phyloP scores from a whole-genome alignment of 2,888 invertebrate species.

The Noctua janthe region DNA sequence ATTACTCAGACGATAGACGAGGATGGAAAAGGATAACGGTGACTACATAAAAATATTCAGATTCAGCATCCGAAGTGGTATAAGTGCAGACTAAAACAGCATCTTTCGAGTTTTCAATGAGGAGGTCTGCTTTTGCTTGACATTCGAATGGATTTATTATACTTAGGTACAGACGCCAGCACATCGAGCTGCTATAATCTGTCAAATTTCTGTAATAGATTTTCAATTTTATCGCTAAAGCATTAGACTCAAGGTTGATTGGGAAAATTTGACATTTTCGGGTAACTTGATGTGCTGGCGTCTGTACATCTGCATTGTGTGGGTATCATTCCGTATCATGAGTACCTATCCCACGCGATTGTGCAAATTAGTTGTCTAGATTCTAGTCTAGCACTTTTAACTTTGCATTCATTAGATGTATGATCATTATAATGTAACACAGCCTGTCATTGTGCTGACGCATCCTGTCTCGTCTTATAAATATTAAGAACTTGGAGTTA shows the following conservation, averaged over 20 bases:
- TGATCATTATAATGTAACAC: constrained; percentile 23
- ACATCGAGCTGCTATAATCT: too few relatives aligned
- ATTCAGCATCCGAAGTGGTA: background rate
- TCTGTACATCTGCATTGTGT: background rate
- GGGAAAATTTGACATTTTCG: too few relatives aligned
- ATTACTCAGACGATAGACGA: background rate
- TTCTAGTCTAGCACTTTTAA: constrained; percentile 8
- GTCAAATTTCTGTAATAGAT: too few relatives aligned
- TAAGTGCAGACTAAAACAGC: background rate
- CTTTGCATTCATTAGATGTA: constrained; percentile 2
- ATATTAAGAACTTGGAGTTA: constrained; percentile 30
- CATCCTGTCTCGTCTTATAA: constrained; percentile 23
- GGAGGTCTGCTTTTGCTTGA: background rate
- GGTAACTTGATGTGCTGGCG: too few relatives aligned
- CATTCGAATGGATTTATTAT: background rate
- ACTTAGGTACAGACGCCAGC: too few relatives aligned
- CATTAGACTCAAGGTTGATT: too few relatives aligned
- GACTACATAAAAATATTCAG: background rate
- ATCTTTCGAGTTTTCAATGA: background rate
- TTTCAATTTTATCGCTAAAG: too few relatives aligned
- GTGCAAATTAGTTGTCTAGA: constrained; percentile 30
- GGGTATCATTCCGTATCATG: background rate
- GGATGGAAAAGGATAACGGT: background rate
- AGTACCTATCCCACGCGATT: background rate
- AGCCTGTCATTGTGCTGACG: constrained; percentile 5